These are phyloP conservation scores for Zelostemma sp. DNA, from an alignment of 1,140 invertebrate genomes.

Conservation along the genomic window DNA sequence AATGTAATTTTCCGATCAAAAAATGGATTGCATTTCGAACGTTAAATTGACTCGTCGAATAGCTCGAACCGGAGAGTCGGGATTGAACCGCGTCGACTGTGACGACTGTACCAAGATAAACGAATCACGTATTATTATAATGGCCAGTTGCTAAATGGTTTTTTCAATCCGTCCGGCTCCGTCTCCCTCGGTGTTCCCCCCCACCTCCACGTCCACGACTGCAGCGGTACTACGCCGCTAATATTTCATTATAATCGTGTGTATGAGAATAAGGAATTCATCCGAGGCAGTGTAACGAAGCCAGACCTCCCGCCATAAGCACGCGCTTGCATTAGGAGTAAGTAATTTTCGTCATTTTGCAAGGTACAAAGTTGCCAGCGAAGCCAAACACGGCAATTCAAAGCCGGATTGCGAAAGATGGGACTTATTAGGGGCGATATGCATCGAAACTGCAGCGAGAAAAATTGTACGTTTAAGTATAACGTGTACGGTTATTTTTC, in stretches of 20 bases:
- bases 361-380: conserved; percentile 48
- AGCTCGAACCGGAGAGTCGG: conserved; percentile 50
- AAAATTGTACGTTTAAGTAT: too few relatives aligned
- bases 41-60: conserved; percentile 48
- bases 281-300: conserved; percentile 52
- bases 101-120: conserved; percentile 64
- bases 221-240: conserved; percentile 53
- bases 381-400: conserved; percentile 49
- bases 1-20: too few relatives aligned
- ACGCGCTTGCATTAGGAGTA: conserved; percentile 51
- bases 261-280: conserved; percentile 69
- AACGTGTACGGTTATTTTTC: background rate
- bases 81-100: conserved; percentile 51
- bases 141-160: conserved; percentile 71
- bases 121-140: conserved; percentile 72
- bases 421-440: background rate
- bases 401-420: conserved; percentile 10
- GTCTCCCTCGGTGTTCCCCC: conserved; percentile 28
- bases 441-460: background rate
- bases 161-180: conserved; percentile 66
- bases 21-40: too few relatives aligned
- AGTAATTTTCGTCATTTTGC: conserved; percentile 57
- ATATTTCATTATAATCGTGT: conserved; percentile 68
- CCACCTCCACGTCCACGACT: conserved; percentile 19
- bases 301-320: conserved; percentile 44